These are phyloP conservation scores for Netelia inedita DNA, from an alignment of 2,888 invertebrate genomes.

Conservation along the genomic window DNA sequence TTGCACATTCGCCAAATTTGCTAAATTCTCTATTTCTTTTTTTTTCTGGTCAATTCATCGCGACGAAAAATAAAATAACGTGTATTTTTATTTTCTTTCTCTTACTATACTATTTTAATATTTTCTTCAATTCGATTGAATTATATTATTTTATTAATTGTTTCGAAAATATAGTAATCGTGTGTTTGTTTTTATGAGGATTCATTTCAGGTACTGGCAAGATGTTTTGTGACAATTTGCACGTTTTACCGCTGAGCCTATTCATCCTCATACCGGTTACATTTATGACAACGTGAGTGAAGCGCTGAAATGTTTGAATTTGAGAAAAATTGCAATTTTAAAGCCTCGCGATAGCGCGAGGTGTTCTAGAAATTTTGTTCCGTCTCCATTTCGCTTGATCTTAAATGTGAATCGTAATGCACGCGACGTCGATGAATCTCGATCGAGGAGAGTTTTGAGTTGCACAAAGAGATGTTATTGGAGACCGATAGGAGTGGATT, in stretches of 20 bases:
- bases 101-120: neutral
- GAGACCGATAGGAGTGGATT: constrained; percentile 37
- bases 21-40: neutral
- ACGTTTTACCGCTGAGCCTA: constrained; percentile 82
- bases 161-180: constrained; percentile 12
- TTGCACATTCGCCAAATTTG: neutral
- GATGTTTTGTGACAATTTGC: constrained; percentile 82
- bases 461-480: constrained; percentile 67
- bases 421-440: constrained; percentile 16
- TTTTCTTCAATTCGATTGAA: neutral
- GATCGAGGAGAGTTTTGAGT: constrained; percentile 57
- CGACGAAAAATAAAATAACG: too few species aligned
- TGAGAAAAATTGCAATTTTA: neutral
- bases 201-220: constrained; percentile 50
- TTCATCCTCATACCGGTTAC: constrained; percentile 84
- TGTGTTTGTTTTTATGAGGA: constrained; percentile 11
- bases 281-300: constrained; percentile 84
- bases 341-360: neutral
- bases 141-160: neutral
- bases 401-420: neutral
- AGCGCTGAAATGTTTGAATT: neutral
- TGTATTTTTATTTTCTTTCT: too few species aligned
- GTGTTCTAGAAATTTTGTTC: neutral
- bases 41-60: too few species aligned
- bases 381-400: neutral